phyloP scores from a whole-genome alignment of 2,797 vertebrate species.

The Darevskia nairensis region DNA sequence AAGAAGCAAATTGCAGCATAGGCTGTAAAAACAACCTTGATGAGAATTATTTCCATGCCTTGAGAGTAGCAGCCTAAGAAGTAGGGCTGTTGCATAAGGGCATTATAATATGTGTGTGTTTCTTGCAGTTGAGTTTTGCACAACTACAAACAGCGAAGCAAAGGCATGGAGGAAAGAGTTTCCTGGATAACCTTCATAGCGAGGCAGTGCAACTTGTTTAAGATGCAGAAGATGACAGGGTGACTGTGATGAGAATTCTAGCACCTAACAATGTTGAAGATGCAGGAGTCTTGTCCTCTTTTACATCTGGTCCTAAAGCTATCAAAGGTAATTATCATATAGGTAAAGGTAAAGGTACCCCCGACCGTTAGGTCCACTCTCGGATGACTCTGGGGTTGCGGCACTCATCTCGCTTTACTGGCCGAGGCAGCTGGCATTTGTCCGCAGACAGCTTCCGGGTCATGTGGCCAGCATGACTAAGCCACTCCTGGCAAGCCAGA shows the following conservation, averaged over 20 bases:
- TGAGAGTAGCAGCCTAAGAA: not conserved
- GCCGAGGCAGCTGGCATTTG: too few species aligned
- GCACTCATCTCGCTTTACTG: too few species aligned
- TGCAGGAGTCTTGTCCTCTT: too few species aligned
- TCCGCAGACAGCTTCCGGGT: too few species aligned
- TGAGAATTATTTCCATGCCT: conserved; percentile 24
- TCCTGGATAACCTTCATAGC: not conserved
- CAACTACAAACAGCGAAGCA: not conserved
- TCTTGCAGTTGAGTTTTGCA: not conserved
- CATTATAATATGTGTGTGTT: not conserved
- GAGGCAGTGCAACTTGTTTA: too few species aligned
- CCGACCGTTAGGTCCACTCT: too few species aligned
- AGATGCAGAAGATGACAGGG: not conserved
- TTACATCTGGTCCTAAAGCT: not conserved
- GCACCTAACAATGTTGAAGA: not conserved
- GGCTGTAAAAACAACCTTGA: not conserved
- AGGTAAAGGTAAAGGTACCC: too few species aligned
- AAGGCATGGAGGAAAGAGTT: not conserved
- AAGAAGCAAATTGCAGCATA: not conserved
- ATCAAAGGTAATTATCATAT: not conserved
- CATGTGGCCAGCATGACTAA: too few species aligned
- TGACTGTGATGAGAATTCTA: not conserved
- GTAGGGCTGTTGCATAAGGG: not conserved
- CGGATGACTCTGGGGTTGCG: too few species aligned
- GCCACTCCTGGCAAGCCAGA: too few species aligned